These are phyloP conservation scores for Gopherus flavomarginatus DNA, from an alignment of 2,113 vertebrate genomes.

Conservation along the genomic window DNA sequence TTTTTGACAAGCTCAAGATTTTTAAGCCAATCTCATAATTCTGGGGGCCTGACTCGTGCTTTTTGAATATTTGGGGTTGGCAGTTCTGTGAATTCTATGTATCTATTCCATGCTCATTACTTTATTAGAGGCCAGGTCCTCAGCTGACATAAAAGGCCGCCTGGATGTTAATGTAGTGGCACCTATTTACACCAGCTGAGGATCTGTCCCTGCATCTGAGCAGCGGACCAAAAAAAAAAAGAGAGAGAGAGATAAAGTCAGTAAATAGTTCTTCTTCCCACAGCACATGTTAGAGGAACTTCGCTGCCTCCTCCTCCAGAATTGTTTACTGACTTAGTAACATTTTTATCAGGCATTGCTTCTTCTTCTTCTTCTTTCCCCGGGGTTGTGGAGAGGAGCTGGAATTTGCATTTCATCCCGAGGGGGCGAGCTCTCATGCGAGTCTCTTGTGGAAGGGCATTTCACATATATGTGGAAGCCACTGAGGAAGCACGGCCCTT, in stretches of 20 bases:
- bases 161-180: background rate
- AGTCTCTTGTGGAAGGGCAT: accelerated
- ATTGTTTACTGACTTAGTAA: slow-evolving; percentile 45
- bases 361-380: slow-evolving; percentile 23
- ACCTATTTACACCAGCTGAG: slow-evolving; percentile 47
- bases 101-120: accelerated
- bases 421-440: background rate
- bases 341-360: slow-evolving; percentile 37
- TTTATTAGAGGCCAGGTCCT: background rate
- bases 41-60: background rate
- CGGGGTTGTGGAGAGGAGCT: background rate
- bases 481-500: background rate
- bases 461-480: background rate
- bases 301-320: slow-evolving; percentile 27
- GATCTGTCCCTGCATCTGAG: slow-evolving; percentile 54
- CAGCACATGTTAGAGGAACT: slow-evolving; percentile 54
- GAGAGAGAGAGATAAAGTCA: slow-evolving; percentile 51
- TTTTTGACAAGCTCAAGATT: background rate
- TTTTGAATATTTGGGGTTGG: background rate
- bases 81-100: background rate
- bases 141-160: background rate
- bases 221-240: slow-evolving; percentile 67
- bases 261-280: slow-evolving; percentile 56
- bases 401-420: accelerated
- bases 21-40: background rate